Base-by-base conservation (phyloP, 2,113 vertebrate species). In the Sarotherodon lohbergeri region DNA sequence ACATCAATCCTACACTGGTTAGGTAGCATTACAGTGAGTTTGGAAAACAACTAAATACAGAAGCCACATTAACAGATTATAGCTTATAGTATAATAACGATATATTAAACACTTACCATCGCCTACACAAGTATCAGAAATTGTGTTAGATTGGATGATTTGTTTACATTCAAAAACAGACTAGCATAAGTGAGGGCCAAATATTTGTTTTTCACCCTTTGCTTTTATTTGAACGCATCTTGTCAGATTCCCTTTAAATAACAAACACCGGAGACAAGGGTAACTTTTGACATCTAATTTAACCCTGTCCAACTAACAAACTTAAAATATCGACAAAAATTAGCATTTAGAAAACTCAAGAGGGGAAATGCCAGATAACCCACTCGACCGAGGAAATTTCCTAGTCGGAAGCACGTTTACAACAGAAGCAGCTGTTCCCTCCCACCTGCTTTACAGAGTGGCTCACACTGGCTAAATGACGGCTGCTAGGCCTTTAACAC, bases 351-450 rank as follows among this genome's bases (percentile, higher is more conserved):
- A 41, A 10, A 63, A 46, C 52, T 66, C 1, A 48, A 9, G 7
- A 32, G 11, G 66, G 12, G 7, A 29, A 46, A 32, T 17, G 2
- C 2, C 13, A 17, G 29, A 17, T 50, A 7, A 36, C 41, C 29
- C n/a, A 3, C 9, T 24, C 9, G 2, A 76, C 39, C 5, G n/a
- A 59, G 27, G 56, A 80, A 78, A 88, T 87, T 17, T 93, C 89
- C 80, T 71, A n/a, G 88, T 94, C 84, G 84, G 94, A 90, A 91
- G 90, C 93, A 85, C 89, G 89, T 89, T 93, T 86, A 52, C 79
- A 88, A 36, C 79, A 81, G 56, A 91, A 93, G 68, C 94, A 93
- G 89, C 92, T 94, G 94, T 94, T 92, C 92, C 95, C 93, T 92
- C 95, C 95, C 95, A 95, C 95, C 89, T 90, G 90, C 93, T 90